phyloP scores from a whole-genome alignment of 1,140 invertebrate genomes.

The Sogatella furcifera region DNA sequence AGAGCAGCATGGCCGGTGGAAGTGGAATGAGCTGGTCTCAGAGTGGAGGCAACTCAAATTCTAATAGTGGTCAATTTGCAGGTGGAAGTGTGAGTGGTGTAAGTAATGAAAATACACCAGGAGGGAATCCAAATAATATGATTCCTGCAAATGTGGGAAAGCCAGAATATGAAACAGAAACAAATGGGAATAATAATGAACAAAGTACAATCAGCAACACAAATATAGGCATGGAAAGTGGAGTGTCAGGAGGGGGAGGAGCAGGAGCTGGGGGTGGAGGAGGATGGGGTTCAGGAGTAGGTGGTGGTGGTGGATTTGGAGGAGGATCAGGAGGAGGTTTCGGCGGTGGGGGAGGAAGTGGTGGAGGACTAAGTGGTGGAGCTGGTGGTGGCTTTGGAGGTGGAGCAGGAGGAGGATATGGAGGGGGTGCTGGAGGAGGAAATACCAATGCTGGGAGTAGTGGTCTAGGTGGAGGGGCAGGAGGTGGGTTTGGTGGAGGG shows the following conservation, averaged over 20 bases:
- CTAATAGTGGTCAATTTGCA: too few species aligned
- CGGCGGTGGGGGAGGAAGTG: neutral
- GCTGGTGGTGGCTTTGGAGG: neutral
- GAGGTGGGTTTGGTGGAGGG: neutral
- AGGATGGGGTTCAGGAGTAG: neutral
- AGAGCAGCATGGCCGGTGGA: too few species aligned
- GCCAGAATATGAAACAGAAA: too few species aligned
- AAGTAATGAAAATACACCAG: too few species aligned
- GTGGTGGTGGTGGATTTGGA: neutral
- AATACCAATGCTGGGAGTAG: neutral
- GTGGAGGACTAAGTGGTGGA: neutral
- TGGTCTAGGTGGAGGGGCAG: constrained; percentile 6
- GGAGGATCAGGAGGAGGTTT: neutral
- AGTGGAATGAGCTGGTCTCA: too few species aligned
- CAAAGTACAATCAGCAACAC: too few species aligned
- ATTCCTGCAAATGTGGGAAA: too few species aligned
- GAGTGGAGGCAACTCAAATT: too few species aligned
- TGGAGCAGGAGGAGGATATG: neutral
- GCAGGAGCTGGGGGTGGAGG: neutral
- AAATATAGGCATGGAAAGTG: neutral
- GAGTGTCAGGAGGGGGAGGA: neutral
- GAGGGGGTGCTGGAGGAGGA: neutral
- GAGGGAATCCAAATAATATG: too few species aligned
- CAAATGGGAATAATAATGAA: too few species aligned
- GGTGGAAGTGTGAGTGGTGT: too few species aligned